Evolutionary conservation across 2,888 invertebrate genomes (phyloP), one percentile per base, ranked within the genome.

Genomic region (Harpalus rubripes): DNA sequence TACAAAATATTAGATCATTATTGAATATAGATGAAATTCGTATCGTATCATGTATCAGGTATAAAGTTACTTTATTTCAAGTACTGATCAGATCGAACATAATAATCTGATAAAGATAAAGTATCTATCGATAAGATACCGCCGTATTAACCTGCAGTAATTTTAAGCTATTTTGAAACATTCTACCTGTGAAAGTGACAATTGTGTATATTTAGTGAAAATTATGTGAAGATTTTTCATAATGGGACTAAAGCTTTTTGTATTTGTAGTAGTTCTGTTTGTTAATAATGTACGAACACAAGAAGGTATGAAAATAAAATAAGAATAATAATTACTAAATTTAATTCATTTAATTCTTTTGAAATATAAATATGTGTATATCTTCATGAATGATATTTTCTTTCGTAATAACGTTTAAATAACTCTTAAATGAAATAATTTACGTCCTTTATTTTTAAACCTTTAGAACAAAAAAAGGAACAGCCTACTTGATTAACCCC

Each of bases 101-200:
- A 74, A 74, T 74, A 15, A 74, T 44, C 72, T 44, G 72, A 74
- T 74, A 74, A 44, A 74, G 72, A 74, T 74, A 74, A 18, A 74
- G 15, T 74, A 74, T 74, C 68, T 10, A 39, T 10, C 44, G 72
- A 74, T 74, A 74, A 74, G 72, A 41, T 32, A 68, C 15, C 10
- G 26, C 12, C 15, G 52, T 2, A 44, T 39, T 12, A 41, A 18
- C 7, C 18, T 41, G 18, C 7, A 63, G 10, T 22, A 63, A 63
- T 8, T 26, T 63, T 22, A 22, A 16, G 15, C 59, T 16, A 15
- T 59, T 59, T 1, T 59, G 59, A n/a, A 15, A 15, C 16, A 16
- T 59, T 59, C 7, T 59, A 16, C n/a, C 7, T 16, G 59, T 16
- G 59, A 59, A 58, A 59, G 16, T 59, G 26, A 12, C 15, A n/a